Evolutionary conservation across 2,113 vertebrate species (phyloP).

Genomic region (Leucopsar rothschildi): DNA sequence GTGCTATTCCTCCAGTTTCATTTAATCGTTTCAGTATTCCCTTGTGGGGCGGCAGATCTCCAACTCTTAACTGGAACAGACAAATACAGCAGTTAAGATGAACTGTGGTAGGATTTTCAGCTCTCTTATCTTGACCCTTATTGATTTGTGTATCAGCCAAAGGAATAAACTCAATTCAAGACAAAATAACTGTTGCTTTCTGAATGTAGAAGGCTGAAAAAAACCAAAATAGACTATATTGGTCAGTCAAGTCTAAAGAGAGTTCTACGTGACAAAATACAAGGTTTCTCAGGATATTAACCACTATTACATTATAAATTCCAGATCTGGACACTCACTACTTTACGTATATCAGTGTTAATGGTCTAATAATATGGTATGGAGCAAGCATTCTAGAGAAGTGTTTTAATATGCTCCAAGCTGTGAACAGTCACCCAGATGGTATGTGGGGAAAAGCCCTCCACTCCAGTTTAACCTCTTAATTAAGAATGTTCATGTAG

Average conservation of each 20-base stretch:
- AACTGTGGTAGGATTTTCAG: constrained; percentile 64
- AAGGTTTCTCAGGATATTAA: neutral
- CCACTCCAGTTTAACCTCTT: neutral
- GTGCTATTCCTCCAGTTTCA: constrained; percentile 72
- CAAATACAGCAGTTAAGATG: constrained; percentile 70
- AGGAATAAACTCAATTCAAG: constrained; percentile 39
- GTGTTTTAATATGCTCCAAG: neutral
- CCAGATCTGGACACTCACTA: neutral
- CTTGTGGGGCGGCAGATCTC: constrained; percentile 82
- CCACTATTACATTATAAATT: neutral
- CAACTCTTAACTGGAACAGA: constrained; percentile 78
- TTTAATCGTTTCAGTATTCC: constrained; percentile 84
- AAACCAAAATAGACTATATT: neutral
- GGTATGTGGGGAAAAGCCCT: neutral
- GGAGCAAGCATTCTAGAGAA: neutral
- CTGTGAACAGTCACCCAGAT: neutral
- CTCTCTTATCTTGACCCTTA: constrained; percentile 58
- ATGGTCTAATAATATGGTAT: neutral
- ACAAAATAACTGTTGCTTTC: constrained; percentile 49
- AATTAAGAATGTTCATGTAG: neutral
- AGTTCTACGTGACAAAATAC: neutral
- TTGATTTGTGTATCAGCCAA: constrained; percentile 62
- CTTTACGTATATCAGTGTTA: neutral
- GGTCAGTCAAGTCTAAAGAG: neutral
- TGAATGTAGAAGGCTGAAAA: neutral